Evolutionary conservation across 2,113 vertebrate species (phyloP).

Genomic region (Microcebus griseorufus): DNA sequence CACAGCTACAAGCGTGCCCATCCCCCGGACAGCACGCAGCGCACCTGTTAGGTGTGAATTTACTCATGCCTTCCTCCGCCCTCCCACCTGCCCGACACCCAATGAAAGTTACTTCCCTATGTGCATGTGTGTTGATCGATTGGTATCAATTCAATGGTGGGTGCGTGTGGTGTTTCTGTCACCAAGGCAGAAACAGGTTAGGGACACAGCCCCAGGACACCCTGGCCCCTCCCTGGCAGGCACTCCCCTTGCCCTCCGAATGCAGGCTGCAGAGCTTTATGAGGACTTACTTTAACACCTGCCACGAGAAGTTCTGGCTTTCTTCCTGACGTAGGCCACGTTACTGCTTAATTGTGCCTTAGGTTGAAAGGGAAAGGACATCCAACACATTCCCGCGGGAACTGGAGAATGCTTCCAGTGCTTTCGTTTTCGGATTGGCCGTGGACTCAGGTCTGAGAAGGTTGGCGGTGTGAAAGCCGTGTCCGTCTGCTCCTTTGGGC

Average conservation of each 20-base stretch:
- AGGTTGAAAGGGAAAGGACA: background rate
- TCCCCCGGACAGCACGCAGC: too few relatives aligned
- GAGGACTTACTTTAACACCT: background rate
- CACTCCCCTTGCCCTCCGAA: background rate
- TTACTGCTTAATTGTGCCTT: background rate
- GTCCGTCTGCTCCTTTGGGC: background rate
- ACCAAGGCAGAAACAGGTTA: background rate
- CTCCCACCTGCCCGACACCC: too few relatives aligned
- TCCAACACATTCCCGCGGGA: background rate
- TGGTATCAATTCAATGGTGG: too few relatives aligned
- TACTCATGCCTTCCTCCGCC: too few relatives aligned
- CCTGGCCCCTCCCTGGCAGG: too few relatives aligned
- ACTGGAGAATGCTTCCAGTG: too few relatives aligned
- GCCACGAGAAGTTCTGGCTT: background rate
- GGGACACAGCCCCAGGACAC: background rate
- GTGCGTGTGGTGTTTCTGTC: background rate
- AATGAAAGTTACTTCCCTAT: too few relatives aligned
- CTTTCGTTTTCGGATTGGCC: background rate
- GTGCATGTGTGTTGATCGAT: too few relatives aligned
- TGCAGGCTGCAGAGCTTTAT: background rate
- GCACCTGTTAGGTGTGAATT: too few relatives aligned
- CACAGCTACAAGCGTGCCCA: too few relatives aligned
- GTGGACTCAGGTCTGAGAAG: background rate
- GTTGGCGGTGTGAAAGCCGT: background rate
- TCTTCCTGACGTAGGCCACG: background rate